These are phyloP conservation scores for Protobothrops flavoviridis DNA, from an alignment of 2,113 vertebrate species.

Conservation along the genomic window DNA sequence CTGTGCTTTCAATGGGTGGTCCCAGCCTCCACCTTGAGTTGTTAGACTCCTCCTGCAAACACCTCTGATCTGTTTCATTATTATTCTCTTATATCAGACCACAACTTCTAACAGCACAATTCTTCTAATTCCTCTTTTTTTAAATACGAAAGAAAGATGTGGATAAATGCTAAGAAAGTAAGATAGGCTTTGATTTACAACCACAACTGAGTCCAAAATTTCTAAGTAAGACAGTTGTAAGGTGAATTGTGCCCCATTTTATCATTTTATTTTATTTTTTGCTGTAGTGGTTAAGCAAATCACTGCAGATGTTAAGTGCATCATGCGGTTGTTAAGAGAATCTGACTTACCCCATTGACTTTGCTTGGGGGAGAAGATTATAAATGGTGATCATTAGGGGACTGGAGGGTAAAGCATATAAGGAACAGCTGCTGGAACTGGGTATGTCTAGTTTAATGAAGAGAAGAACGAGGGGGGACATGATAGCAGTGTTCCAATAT, in stretches of 20 bases:
- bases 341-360: not conserved
- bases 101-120: not conserved
- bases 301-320: not conserved
- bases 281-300: not conserved
- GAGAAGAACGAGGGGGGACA: no score
- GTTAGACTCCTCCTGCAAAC: not conserved
- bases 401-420: no score
- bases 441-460: no score
- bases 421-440: no score
- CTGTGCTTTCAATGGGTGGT: not conserved
- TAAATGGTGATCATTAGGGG: not conserved
- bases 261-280: not conserved
- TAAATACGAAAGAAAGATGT: not conserved
- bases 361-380: not conserved
- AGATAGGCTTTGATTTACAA: not conserved
- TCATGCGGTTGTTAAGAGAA: not conserved
- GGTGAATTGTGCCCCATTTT: not conserved
- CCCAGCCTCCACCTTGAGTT: not conserved
- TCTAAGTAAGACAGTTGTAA: not conserved
- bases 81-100: not conserved
- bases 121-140: not conserved
- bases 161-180: not conserved
- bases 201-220: not conserved
- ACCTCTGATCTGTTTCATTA: not conserved
- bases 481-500: no score